phyloP scores from a whole-genome alignment of 2,797 vertebrate genomes.

The Hafferia zeledoni region DNA sequence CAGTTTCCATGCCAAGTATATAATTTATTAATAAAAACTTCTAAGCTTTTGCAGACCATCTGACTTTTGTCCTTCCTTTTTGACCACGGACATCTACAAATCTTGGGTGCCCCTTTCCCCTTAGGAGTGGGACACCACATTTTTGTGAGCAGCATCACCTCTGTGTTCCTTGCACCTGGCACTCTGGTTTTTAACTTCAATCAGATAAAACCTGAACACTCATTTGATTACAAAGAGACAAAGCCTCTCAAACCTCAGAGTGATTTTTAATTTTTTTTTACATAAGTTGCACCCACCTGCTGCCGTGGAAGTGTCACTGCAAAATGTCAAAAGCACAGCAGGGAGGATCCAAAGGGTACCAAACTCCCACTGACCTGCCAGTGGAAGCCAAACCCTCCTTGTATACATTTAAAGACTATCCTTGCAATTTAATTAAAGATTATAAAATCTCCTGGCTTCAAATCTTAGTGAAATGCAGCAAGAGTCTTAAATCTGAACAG shows the following conservation, averaged over 20 bases:
- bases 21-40: neutral
- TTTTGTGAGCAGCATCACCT: neutral
- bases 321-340: neutral
- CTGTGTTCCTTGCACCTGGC: too few species aligned
- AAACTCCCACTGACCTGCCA: neutral
- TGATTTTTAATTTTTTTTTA: fast-evolving
- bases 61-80: neutral
- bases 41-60: neutral
- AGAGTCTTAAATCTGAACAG: neutral
- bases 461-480: neutral
- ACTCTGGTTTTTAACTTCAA: neutral
- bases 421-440: neutral
- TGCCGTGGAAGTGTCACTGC: neutral
- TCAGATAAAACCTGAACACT: neutral
- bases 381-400: neutral
- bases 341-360: neutral
- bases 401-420: neutral
- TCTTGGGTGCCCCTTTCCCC: neutral
- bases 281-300: neutral
- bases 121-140: neutral
- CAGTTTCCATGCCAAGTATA: neutral
- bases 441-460: neutral
- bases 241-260: neutral
- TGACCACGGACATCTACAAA: neutral
- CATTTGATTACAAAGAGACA: neutral